phyloP scores from a whole-genome alignment of 1,140 invertebrate species.

The Wasmannia auropunctata region DNA sequence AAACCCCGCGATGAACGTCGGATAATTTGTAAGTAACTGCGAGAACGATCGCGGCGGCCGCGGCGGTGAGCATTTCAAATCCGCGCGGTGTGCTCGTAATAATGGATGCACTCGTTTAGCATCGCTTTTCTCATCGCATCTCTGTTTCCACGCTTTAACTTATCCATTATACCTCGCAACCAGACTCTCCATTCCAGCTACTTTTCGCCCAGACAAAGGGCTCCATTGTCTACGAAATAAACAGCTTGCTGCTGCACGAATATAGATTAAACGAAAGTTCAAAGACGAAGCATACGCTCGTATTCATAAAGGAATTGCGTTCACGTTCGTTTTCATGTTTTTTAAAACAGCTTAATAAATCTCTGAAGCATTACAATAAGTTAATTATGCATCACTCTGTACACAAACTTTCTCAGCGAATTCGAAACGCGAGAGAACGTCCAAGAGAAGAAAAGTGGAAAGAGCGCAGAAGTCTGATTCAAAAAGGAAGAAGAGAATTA shows the following conservation, averaged over 20 bases:
- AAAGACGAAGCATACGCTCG: not conserved
- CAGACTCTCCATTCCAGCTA: not conserved
- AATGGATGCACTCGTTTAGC: slow-evolving; percentile 17
- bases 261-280: not conserved
- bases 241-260: not conserved
- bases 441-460: not conserved
- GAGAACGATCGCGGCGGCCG: slow-evolving; percentile 25
- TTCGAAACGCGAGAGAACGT: not conserved
- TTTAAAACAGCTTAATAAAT: slow-evolving; percentile 16
- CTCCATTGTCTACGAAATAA: not conserved
- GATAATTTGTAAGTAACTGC: slow-evolving; percentile 35
- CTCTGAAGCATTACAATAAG: not conserved
- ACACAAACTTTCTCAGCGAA: not conserved
- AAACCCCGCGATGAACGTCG: slow-evolving; percentile 33
- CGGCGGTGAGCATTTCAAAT: slow-evolving; percentile 19
- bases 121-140: slow-evolving; percentile 1
- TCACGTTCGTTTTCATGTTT: slow-evolving; percentile 6
- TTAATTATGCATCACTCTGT: not conserved
- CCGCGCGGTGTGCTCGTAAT: not conserved
- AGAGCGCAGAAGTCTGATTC: not conserved
- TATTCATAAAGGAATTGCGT: not conserved
- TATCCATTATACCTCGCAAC: slow-evolving; percentile 1
- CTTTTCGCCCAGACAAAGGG: not conserved
- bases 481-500: not conserved
- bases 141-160: not conserved